Base-by-base conservation (phyloP, 1,140 invertebrate species). In the Eubasilissa regina region DNA sequence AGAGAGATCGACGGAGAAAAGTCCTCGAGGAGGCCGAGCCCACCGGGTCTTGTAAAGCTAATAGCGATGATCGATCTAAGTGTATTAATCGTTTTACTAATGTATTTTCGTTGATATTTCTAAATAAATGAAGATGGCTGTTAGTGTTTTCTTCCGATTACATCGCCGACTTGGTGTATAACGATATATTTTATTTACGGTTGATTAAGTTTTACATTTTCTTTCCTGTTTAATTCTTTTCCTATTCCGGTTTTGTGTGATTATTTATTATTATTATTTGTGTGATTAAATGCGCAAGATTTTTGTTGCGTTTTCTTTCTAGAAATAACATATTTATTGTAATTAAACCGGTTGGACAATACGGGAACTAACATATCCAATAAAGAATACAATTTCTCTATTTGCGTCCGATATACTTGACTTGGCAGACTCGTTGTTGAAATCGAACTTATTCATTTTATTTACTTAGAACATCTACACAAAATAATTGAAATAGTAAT, bases 291-390 rank as follows among this genome's bases (percentile, higher is more conserved):
- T 13, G 25, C 55, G 21, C 15, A 64, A n/a, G 19, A 25, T 25
- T 13, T 64, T 64, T 64, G 21, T 43, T 35, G 12, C 35, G 13
- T 64, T 44, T 64, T 12, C 60, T 64, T 64, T 64, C 60, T 35
- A 25, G 9, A 1, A 51, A 51, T 8, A 51, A 35, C 48, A 9
- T 64, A 25, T 64, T 64, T 13, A 35, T 64, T 12, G 1, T 13
- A 43, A 43, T 13, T 0, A n/a, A 35, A 64, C 60, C n/a, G 25
- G 60, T 64, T 44, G 35, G 35, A n/a, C 60, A 13, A 12, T 60
- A 21, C 58, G 25, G 8, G 58, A 56, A 56, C 3, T 56, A 8
- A 56, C 15, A 19, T 11, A 19, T 58, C 4, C 60, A 12, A 21
- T 64, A 43, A 43, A 64, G 1, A 21, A 51, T 8, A 13, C 0